Evolutionary conservation across 2,113 vertebrate genomes (phyloP), one percentile per base, ranked within the genome.

Genomic region (Laticauda colubrina): DNA sequence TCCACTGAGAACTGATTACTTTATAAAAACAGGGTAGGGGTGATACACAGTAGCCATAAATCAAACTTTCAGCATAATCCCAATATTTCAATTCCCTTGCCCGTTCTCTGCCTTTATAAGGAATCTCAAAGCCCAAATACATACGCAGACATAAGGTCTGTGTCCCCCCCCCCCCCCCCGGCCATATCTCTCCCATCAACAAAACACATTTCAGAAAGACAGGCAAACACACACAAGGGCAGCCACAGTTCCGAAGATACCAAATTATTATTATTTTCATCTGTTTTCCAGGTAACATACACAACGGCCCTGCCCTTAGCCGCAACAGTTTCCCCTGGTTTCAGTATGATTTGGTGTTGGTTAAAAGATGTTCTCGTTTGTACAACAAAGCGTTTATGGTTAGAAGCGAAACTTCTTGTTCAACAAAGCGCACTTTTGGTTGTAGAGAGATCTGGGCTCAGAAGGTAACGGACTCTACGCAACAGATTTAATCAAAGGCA

Each of bases 1-100:
- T 61, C 12, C 34, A 94, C 34, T 88, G 95, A 95, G 95, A 96
- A 96, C 94, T 59, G 1, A 34, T 23, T 87, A 21, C 26, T 0
- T 0, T 87, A 91, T 2, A 7, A 10, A 0, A 8, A 0, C 57
- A 92, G 89, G 43, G 89, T 5, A 89, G 8, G 61, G 53, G 93
- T 90, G 0, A 43, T 89, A 59, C 43, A 92, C 43, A 39, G 89
- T 0, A 5, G 34, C 20, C 34, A 10, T 21, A 43, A 39, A n/a
- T 75, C 93, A 86, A 1, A 88, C n/a, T 0, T 0, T 5, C 64
- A 92, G 90, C 34, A 43, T 23, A 81, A 81, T 43, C 75, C 75
- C 15, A 81, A 3, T 24, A 21, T 21, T 55, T 34, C 87, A 39
- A 43, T 2, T 57, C n/a, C 3, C 4, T 43, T 11, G 20, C 6